Evolutionary conservation across 2,797 vertebrate genomes (phyloP), one percentile per base, ranked within the genome.

Genomic region (Schizopygopsis malacanthus): DNA sequence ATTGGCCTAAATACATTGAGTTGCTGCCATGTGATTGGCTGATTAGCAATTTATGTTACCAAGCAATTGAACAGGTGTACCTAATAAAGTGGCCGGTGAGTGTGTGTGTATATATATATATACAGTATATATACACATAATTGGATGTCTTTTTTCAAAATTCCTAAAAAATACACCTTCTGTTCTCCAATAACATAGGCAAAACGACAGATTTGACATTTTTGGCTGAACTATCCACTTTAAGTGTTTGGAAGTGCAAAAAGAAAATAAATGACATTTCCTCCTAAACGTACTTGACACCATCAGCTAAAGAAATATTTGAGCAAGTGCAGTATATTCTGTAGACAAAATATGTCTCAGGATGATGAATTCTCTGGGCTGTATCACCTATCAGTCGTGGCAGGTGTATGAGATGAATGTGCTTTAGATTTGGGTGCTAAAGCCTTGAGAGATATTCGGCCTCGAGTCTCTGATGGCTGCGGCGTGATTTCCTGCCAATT

Each of bases 321-420:
- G 84, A 72, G 25, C 81, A 69, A 79, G 59, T 65, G 70, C 80
- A 67, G 88, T 81, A 84, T 79, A 83, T 86, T 86, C 81, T 85
- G 85, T 47, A 81, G 85, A 84, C 81, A 81, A 79, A 85, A 80
- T 75, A 78, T 76, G 45, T 39, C 86, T 81, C 50, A 50, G 59
- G 61, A 85, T 90, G 90, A 91, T 89, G 84, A 87, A 90, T 90
- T 78, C 76, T 50, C 78, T 33, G 65, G 61, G 73, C 80, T 63
- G 85, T 85, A 87, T 87, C 87, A 89, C 73, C 89, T 71, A 90
- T 91, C 90, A 90, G 82, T 20, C 22, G 20, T 90, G 88, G 91
- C 90, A 87, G 88, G 86, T 76, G 79, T 79, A 50, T 72, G 83
- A 89, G 87, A 92, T 89, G 85, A 90, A 91, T 90, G 87, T 39